Evolutionary conservation across 2,113 vertebrate species (phyloP).

Genomic region (Boleophthalmus pectinirostris): DNA sequence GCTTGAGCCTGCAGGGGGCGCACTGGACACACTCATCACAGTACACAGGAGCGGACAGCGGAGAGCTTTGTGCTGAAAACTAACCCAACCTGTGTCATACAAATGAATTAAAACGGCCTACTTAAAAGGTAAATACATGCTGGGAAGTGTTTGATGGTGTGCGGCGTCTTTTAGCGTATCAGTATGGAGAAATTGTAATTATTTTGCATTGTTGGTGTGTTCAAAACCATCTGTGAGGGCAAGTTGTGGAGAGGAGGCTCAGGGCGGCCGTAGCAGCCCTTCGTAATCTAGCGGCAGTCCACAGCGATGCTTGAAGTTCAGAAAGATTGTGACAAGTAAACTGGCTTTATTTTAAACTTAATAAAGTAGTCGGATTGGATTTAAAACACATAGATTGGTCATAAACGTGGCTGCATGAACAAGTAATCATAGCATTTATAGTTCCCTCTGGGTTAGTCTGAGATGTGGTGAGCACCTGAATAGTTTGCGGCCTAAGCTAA

Average conservation of each 20-base stretch:
- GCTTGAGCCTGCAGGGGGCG: slow-evolving; percentile 75
- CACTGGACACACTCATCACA: slow-evolving; percentile 62
- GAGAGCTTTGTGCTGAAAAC: slow-evolving; percentile 83
- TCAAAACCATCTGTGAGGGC: slow-evolving; percentile 62
- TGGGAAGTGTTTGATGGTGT: slow-evolving; percentile 25
- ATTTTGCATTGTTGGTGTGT: slow-evolving; percentile 60
- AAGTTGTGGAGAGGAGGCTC: slow-evolving; percentile 69
- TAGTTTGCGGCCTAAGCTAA: slow-evolving; percentile 78
- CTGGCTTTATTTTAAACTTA: slow-evolving; percentile 49
- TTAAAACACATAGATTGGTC: slow-evolving; percentile 19
- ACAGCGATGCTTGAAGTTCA: slow-evolving; percentile 74
- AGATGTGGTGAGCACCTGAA: slow-evolving; percentile 72
- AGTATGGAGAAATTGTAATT: slow-evolving; percentile 36
- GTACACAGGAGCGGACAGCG: slow-evolving; percentile 60
- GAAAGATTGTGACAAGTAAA: slow-evolving; percentile 76
- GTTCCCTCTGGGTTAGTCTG: slow-evolving; percentile 58
- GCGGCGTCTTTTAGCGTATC: slow-evolving; percentile 14
- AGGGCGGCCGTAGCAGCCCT: slow-evolving; percentile 66
- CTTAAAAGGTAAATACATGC: slow-evolving; percentile 76
- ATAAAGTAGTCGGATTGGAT: slow-evolving; percentile 68
- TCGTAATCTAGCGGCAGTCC: slow-evolving; percentile 64
- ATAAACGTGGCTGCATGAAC: slow-evolving; percentile 17
- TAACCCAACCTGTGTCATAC: slow-evolving; percentile 77
- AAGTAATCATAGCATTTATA: slow-evolving; percentile 30
- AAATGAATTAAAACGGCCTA: slow-evolving; percentile 80